These are phyloP conservation scores for Phyllopteryx taeniolatus DNA, from an alignment of 2,113 vertebrate genomes.

Conservation along the genomic window DNA sequence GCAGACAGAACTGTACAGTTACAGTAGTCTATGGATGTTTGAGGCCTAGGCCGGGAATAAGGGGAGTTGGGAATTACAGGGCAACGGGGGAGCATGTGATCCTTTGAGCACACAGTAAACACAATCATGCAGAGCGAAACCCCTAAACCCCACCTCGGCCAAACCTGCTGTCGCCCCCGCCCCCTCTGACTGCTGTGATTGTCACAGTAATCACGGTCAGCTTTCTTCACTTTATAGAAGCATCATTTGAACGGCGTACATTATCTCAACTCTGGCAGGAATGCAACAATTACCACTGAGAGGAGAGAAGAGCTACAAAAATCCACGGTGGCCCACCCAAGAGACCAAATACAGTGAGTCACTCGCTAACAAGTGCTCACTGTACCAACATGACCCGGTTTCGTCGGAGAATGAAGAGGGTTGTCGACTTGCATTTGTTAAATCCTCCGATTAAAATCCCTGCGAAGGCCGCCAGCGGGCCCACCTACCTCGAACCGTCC, in stretches of 20 bases:
- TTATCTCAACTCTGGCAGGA: conserved; percentile 72
- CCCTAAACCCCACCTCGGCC: conserved; percentile 1
- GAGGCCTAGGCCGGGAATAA: conserved; percentile 17
- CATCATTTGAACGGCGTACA: conserved; percentile 62
- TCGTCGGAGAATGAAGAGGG: conserved; percentile 66
- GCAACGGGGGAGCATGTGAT: conserved; percentile 20
- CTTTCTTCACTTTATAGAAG: conserved; percentile 65
- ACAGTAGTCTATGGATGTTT: conserved; percentile 41
- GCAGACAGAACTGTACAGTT: conserved; percentile 20
- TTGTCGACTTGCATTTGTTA: conserved; percentile 77
- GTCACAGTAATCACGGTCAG: conserved; percentile 68
- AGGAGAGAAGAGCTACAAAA: conserved; percentile 9
- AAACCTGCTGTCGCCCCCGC: neutral
- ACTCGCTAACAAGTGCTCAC: conserved; percentile 65
- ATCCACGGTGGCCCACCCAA: conserved; percentile 69
- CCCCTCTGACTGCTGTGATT: conserved; percentile 65
- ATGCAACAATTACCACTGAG: conserved; percentile 63
- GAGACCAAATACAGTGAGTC: conserved; percentile 66
- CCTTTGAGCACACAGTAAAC: conserved; percentile 57
- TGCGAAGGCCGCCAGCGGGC: conserved; percentile 62
- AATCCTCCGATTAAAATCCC: conserved; percentile 61
- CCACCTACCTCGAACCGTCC: conserved; percentile 74
- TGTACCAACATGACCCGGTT: conserved; percentile 64
- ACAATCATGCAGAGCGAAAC: conserved; percentile 51
- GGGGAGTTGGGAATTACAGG: neutral